phyloP scores from a whole-genome alignment of 1,140 invertebrate genomes.

The Mactra quadrangularis region DNA sequence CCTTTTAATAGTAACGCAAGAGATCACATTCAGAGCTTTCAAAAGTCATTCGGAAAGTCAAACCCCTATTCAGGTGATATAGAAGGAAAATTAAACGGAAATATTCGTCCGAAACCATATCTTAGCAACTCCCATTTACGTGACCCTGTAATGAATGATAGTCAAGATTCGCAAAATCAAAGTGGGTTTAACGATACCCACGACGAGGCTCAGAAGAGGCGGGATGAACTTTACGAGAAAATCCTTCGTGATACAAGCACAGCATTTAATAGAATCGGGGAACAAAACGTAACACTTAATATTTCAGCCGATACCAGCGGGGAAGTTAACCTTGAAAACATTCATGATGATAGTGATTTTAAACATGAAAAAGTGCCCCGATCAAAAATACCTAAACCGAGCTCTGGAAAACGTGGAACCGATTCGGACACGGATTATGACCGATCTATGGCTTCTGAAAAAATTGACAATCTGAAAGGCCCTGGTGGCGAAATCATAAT shows the following conservation, averaged over 20 bases:
- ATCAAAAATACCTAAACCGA: slow-evolving; percentile 39
- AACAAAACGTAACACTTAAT: slow-evolving; percentile 38
- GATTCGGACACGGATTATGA: slow-evolving; percentile 35
- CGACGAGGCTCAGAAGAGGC: slow-evolving; percentile 41
- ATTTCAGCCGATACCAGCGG: slow-evolving; percentile 34
- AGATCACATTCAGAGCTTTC: slow-evolving; percentile 48
- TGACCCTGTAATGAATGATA: slow-evolving; percentile 67
- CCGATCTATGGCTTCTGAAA: slow-evolving; percentile 15
- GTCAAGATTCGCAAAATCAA: slow-evolving; percentile 6
- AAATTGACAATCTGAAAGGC: slow-evolving; percentile 33
- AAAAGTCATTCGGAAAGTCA: slow-evolving; percentile 54
- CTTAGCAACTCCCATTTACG: slow-evolving; percentile 30
- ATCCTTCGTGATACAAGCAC: slow-evolving; percentile 72
- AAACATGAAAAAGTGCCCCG: background rate
- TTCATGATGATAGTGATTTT: background rate
- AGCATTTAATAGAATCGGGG: slow-evolving; percentile 65
- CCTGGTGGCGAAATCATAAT: slow-evolving; percentile 52
- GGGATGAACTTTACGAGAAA: slow-evolving; percentile 74
- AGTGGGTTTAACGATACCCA: slow-evolving; percentile 56
- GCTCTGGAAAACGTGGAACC: background rate
- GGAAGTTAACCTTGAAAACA: background rate
- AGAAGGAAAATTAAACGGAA: slow-evolving; percentile 50
- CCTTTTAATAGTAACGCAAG: slow-evolving; percentile 64
- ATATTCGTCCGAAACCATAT: slow-evolving; percentile 59
- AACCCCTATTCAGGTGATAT: slow-evolving; percentile 67